Conservation (phyloP, 2,797 vertebrate genomes). For the Echeneis naucrates region DNA sequence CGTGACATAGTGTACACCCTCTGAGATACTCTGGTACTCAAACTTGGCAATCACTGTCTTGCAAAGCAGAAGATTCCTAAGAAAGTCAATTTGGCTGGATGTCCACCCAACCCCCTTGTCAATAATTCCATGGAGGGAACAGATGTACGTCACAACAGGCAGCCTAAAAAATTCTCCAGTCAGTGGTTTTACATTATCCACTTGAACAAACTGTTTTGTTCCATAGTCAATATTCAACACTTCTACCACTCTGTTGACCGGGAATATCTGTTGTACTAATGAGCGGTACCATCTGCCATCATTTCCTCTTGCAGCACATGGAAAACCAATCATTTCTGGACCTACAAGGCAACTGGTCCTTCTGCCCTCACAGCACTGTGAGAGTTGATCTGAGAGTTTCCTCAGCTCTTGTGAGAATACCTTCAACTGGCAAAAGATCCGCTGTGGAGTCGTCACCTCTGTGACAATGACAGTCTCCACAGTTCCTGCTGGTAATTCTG, state of each 20-base stretch:
- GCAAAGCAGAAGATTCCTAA: constrained; percentile 86
- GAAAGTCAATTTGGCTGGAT: constrained; percentile 77
- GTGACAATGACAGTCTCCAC: constrained; percentile 90
- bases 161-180: constrained; percentile 89
- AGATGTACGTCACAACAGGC: constrained; percentile 93
- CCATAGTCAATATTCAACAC: constrained; percentile 93
- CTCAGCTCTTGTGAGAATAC: constrained; percentile 90
- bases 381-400: constrained; percentile 87
- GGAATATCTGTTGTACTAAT: constrained; percentile 82
- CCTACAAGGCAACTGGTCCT: constrained; percentile 58
- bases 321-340: constrained; percentile 85
- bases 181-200: constrained; percentile 84
- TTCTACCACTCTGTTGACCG: constrained; percentile 78
- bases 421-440: constrained; percentile 91
- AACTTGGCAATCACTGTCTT: constrained; percentile 88
- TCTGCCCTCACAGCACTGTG: constrained; percentile 76
- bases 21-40: constrained; percentile 89
- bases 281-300: constrained; percentile 92
- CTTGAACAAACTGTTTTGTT: constrained; percentile 86
- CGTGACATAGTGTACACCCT: constrained; percentile 91
- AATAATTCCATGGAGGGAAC: constrained; percentile 89
- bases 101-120: constrained; percentile 90
- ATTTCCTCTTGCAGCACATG: constrained; percentile 88
- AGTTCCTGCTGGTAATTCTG: constrained; percentile 86
- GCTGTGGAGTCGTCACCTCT: constrained; percentile 88